These are phyloP conservation scores for Drosophila nannoptera DNA, from an alignment of 1,140 invertebrate species.

Conservation along the genomic window DNA sequence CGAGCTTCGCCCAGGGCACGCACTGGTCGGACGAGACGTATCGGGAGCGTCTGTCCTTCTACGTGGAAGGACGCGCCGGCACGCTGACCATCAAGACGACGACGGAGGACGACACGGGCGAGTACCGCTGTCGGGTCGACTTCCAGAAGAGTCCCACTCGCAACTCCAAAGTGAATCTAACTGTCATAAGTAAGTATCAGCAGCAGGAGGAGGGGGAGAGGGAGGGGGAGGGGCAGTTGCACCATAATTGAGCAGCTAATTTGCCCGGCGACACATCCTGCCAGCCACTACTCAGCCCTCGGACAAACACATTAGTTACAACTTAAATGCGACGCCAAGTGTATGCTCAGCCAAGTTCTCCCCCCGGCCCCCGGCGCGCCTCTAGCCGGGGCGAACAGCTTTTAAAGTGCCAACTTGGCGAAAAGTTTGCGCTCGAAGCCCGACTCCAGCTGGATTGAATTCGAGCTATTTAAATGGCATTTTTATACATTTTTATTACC, in stretches of 20 bases:
- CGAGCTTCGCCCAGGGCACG: slow-evolving; percentile 82
- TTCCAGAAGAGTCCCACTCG: slow-evolving; percentile 93
- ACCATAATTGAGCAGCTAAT: slow-evolving; percentile 74
- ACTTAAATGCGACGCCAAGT: slow-evolving; percentile 64
- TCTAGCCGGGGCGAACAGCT: slow-evolving; percentile 55
- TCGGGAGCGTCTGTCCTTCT: slow-evolving; percentile 83
- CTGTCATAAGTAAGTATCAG: slow-evolving; percentile 90
- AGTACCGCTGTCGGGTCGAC: slow-evolving; percentile 93
- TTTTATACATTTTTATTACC: slow-evolving; percentile 24
- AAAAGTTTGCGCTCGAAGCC: slow-evolving; percentile 43
- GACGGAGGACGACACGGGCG: slow-evolving; percentile 86
- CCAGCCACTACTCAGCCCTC: slow-evolving; percentile 45
- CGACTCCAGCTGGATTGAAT: slow-evolving; percentile 49
- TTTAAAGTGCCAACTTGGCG: slow-evolving; percentile 72
- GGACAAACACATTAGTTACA: slow-evolving; percentile 74
- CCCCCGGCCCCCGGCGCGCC: slow-evolving; percentile 23
- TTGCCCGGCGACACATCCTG: slow-evolving; percentile 63
- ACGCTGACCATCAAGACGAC: slow-evolving; percentile 84
- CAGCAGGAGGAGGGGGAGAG: slow-evolving; percentile 10
- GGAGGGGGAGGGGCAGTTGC: too few species aligned
- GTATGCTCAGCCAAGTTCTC: slow-evolving; percentile 48
- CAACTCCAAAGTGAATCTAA: slow-evolving; percentile 92
- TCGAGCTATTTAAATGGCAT: slow-evolving; percentile 29
- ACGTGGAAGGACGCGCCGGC: slow-evolving; percentile 82
- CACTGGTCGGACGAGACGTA: slow-evolving; percentile 85